Percentiles rank a stretch among this genome's conserved stretches.
Conservation (phyloP, 2,113 vertebrate species). For the Percopsis transmontana region DNA sequence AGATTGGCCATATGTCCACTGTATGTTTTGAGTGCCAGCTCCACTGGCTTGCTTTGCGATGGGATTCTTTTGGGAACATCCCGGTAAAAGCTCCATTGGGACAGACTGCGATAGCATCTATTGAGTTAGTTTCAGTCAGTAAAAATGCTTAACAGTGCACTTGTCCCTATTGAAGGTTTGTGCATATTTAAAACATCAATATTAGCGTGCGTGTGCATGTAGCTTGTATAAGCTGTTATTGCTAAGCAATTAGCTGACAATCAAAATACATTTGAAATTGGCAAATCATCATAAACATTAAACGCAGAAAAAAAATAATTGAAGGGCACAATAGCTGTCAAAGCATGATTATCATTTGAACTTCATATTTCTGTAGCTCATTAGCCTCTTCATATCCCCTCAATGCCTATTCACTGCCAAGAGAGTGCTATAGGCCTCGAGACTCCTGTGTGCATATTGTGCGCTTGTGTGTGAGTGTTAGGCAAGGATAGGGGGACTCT, state of each 20-base stretch:
- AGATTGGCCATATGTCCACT: conserved; percentile 75
- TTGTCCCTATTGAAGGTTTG: conserved; percentile 40
- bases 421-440: conserved; percentile 33
- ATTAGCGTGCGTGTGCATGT: conserved; percentile 9
- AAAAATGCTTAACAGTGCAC: conserved; percentile 33
- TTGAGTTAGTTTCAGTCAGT: conserved; percentile 38
- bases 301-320: conserved; percentile 10
- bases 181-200: conserved; percentile 33
- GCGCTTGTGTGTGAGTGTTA: conserved; percentile 22
- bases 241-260: conserved; percentile 28
- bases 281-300: conserved; percentile 12
- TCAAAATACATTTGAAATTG: conserved; percentile 25
- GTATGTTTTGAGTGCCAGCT: conserved; percentile 58
- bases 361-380: conserved; percentile 45
- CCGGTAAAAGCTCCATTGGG: conserved; percentile 70
- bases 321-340: conserved; percentile 20
- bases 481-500: conserved; percentile 57
- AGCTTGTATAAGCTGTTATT: conserved; percentile 10
- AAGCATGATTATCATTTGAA: conserved; percentile 13
- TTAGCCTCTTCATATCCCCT: conserved; percentile 48
- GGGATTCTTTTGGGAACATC: conserved; percentile 64
- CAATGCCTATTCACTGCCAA: conserved; percentile 36
- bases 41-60: conserved; percentile 60
- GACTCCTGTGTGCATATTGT: conserved; percentile 4
- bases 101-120: conserved; percentile 43